These are phyloP conservation scores for Chymomyza procnemis DNA, from an alignment of 2,888 invertebrate genomes.

Conservation along the genomic window DNA sequence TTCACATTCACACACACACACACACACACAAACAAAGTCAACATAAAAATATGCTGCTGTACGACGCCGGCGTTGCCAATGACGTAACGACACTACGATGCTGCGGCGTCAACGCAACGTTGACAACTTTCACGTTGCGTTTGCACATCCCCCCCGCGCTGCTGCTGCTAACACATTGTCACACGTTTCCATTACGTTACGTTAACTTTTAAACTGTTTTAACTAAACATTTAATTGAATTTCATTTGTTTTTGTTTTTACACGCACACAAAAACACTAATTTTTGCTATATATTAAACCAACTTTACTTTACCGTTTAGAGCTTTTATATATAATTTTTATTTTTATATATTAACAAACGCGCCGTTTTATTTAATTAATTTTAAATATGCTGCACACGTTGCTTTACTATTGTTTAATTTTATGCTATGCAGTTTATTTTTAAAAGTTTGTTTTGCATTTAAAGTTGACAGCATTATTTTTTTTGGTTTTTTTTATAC, in stretches of 20 bases:
- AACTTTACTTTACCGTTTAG: background rate
- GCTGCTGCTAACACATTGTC: background rate
- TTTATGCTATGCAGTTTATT: constrained; percentile 7
- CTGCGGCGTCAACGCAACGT: background rate
- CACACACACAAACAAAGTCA: background rate
- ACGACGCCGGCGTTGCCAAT: constrained; percentile 21
- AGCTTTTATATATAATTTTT: background rate
- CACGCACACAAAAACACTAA: background rate
- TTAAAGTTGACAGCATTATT: background rate
- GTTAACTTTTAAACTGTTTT: background rate
- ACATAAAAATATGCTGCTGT: constrained; percentile 4
- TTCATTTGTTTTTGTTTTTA: background rate
- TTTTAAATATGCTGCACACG: background rate
- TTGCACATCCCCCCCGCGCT: background rate
- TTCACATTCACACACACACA: constrained; percentile 12
- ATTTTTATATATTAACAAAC: background rate
- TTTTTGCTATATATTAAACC: background rate
- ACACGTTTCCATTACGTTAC: background rate
- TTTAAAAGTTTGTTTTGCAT: background rate
- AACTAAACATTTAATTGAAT: background rate
- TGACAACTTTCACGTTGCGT: constrained; percentile 1
- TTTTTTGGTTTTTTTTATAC: no score
- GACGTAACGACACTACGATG: constrained; percentile 27
- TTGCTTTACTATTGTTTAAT: constrained; percentile 10
- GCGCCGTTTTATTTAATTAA: background rate